Base-by-base conservation (phyloP, 2,888 invertebrate genomes). In the Emmelina monodactyla region DNA sequence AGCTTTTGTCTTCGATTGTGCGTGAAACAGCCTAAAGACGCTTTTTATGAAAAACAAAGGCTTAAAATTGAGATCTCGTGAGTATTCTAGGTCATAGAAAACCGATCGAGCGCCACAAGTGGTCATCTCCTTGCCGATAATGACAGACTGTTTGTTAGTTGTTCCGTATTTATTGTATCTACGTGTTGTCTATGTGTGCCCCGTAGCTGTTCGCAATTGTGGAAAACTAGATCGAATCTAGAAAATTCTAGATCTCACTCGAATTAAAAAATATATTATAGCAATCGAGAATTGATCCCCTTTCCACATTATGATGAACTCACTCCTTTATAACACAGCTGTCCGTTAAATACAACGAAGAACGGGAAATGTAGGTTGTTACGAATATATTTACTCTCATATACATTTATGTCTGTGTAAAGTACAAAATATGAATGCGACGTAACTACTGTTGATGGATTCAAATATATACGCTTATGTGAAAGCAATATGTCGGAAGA, bases 331-430 rank as follows among this genome's bases (percentile, higher is more conserved):
- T 38, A 65, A 61, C 61, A 49, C 58, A 58, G 55, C 69, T 68
- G 70, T 78, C 78, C 78, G 66, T 59, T 53, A 53, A 55, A 68
- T 58, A 76, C 78, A 79, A 78, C 78, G 78, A 79, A 75, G 51
- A 60, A 61, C 70, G 68, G 67, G 69, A 63, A 70, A 64, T 53
- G 56, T 70, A 68, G 76, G 76, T 75, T 73, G 76, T 78, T 73
- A 59, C 53, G 50, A 53, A 55, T 67, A 69, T 29, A 14, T 29
- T 14, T 29, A 25, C 25, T 25, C 58, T 69, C 62, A 62, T 69
- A 62, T 67, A 56, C 31, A 50, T 68, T 64, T 56, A 57, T 62
- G 60, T 70, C 54, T 60, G 57, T 58, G 65, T 69, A 68, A 69
- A 75, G 76, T 76, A 78, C 76, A 76, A 76, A 68, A 55, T n/a